These are phyloP conservation scores for Calliopum simillimum DNA, from an alignment of 2,888 invertebrate genomes.

Conservation along the genomic window DNA sequence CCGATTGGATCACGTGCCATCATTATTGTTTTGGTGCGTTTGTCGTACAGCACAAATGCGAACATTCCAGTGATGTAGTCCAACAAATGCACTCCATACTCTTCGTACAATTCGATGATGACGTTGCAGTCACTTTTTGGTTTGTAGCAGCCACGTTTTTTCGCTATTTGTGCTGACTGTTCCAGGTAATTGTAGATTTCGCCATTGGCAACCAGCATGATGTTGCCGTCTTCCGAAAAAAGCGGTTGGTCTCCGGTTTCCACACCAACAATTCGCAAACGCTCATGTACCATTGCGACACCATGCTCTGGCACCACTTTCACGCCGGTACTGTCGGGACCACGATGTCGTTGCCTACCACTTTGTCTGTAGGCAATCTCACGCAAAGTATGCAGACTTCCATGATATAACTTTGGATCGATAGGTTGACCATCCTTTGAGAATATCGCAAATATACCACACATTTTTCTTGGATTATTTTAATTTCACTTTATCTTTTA, in stretches of 20 bases:
- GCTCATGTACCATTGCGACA: conserved; percentile 63
- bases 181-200: conserved; percentile 66
- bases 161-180: conserved; percentile 59
- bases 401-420: conserved; percentile 50
- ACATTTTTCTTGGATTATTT: conserved; percentile 57
- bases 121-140: conserved; percentile 66
- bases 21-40: conserved; percentile 55
- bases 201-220: conserved; percentile 64
- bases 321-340: conserved; percentile 65
- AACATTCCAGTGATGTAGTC: conserved; percentile 65
- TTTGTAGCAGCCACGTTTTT: conserved; percentile 56
- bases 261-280: conserved; percentile 62
- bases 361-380: conserved; percentile 65
- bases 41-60: conserved; percentile 64
- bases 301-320: conserved; percentile 57
- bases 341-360: conserved; percentile 63
- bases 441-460: conserved; percentile 66
- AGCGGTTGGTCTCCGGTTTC: conserved; percentile 64
- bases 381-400: conserved; percentile 54
- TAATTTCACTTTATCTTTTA: conserved; percentile 26
- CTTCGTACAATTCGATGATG: conserved; percentile 63
- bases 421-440: conserved; percentile 59
- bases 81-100: conserved; percentile 58
- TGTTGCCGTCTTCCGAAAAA: conserved; percentile 55
- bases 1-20: conserved; percentile 66